Percentiles rank a stretch among this genome's conserved stretches.
Conservation (phyloP, 2,113 vertebrate species). For the Strix aluco region DNA sequence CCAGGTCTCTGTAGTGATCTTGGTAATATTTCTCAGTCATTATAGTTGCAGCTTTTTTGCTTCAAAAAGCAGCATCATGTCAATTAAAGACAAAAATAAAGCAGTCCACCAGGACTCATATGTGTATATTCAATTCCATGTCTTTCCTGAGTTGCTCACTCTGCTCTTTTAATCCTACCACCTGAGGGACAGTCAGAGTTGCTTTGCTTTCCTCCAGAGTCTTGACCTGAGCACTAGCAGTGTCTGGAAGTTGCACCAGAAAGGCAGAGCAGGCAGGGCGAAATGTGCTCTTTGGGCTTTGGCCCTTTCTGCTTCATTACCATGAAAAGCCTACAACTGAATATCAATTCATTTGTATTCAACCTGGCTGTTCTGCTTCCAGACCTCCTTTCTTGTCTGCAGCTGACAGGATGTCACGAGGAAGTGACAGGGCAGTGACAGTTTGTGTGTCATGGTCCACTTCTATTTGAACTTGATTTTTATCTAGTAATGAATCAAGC, state of each 20-base stretch:
- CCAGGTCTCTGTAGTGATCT: neutral
- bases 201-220: neutral
- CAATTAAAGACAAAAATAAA: neutral
- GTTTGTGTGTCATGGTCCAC: slow-evolving; percentile 6
- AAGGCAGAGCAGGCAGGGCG: neutral
- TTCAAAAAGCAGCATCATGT: neutral
- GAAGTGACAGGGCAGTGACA: slow-evolving; percentile 21
- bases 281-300: neutral
- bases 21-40: neutral
- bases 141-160: neutral
- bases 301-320: neutral
- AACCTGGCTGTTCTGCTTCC: neutral
- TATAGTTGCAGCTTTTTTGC: neutral
- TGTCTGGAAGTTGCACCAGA: neutral
- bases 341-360: slow-evolving; percentile 32
- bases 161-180: neutral
- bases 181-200: neutral
- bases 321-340: neutral
- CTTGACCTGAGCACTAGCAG: neutral
- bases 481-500: slow-evolving; percentile 39
- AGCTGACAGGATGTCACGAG: slow-evolving; percentile 7
- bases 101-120: neutral
- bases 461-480: slow-evolving; percentile 58
- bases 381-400: slow-evolving; percentile 23
- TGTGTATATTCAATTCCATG: neutral